Evolutionary conservation across 2,113 vertebrate species (phyloP), one percentile per base, ranked within the genome.

Genomic region (Cochlearius cochlearius): DNA sequence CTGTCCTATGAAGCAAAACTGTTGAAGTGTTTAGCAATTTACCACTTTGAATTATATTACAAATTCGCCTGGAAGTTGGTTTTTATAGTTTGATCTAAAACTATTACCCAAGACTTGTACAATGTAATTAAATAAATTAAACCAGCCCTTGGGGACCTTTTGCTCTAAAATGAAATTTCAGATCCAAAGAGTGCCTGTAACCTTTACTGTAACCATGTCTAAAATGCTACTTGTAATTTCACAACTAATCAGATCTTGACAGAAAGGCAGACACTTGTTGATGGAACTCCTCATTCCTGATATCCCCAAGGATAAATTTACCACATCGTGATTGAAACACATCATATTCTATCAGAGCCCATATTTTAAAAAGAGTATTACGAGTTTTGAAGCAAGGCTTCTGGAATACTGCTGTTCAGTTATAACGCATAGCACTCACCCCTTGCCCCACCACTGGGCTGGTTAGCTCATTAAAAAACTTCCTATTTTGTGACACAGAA

Each of bases 101-200:
- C 97, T 95, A 98, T 98, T 98, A 98, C 91, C 94, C 91, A 93
- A 92, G 95, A 79, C 96, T 97, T 98, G 89, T 91, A 97, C 68
- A 66, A 86, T 90, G 67, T 98, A 98, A 98, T 98, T 98, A 98
- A 98, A 98, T 98, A 98, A 98, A 97, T 97, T 97, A 97, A 97
- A 97, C 80, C 87, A 97, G 92, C 96, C 98, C 98, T 94, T 91
- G 90, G 97, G 98, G 97, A 97, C 94, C 96, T 96, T 95, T 97
- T 96, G 89, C 95, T 98, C 78, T 82, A 92, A 97, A 98, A 98
- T 97, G 97, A 97, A 98, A 98, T 98, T 98, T 98, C 64, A 96
- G 96, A 97, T 92, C 95, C 97, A 95, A 96, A 89, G 88, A 97
- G 94, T 55, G 95, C 95, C 90, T 89, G 94, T 96, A 98, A 98